Conservation (phyloP, 2,797 vertebrate genomes). For the Hoplostethus atlanticus region DNA sequence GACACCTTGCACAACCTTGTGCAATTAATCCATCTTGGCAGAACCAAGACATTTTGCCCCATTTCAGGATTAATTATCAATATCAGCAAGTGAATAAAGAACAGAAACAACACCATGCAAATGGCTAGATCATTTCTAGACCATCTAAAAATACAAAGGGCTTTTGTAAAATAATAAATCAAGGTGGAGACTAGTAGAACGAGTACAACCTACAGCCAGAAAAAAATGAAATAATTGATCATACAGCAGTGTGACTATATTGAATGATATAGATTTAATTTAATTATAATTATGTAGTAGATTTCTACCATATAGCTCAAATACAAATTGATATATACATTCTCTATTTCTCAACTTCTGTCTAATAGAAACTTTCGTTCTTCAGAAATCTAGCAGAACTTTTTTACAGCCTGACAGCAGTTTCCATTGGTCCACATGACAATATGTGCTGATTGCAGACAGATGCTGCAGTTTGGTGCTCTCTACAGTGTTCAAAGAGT, state of each 20-base stretch:
- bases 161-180: not conserved
- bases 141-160: not conserved
- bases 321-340: not conserved
- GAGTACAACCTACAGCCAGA: not conserved
- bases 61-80: conserved; percentile 14
- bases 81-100: not conserved
- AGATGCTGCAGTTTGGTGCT: conserved; percentile 24
- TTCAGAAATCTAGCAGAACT: conserved; percentile 5
- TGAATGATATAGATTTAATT: conserved; percentile 3
- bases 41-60: not conserved
- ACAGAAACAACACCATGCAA: not conserved
- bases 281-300: not conserved
- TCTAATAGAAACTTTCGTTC: not conserved
- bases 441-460: conserved; percentile 5
- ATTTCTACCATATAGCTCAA: not conserved
- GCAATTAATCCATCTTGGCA: not conserved
- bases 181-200: not conserved
- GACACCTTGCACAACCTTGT: not conserved
- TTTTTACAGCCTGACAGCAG: conserved; percentile 24
- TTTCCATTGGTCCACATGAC: conserved; percentile 6
- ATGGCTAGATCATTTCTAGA: not conserved
- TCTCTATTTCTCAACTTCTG: not conserved
- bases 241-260: not conserved
- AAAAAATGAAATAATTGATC: not conserved
- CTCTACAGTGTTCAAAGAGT: not conserved